Base-by-base conservation (phyloP, 2,888 invertebrate species). In the Thymelicus lineola region DNA sequence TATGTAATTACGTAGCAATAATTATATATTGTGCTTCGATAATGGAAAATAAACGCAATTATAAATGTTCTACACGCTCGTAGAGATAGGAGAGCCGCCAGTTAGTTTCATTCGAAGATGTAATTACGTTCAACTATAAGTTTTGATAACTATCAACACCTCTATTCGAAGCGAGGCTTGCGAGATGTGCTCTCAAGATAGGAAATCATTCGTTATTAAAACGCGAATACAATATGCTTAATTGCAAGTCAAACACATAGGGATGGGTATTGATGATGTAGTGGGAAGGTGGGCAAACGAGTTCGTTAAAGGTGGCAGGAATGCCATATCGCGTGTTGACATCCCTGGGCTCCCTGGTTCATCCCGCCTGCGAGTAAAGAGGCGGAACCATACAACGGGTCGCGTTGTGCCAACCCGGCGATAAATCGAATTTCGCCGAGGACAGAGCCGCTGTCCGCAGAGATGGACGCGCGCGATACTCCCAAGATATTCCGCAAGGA, bases 361-460 rank as follows among this genome's bases (percentile, higher is more conserved):
- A 59, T 73, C 73, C 74, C 71, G 75, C 73, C 73, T 77, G 73
- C 73, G 76, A 76, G 81, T 84, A 85, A 87, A 82, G 86, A 88
- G 85, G 86, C 85, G 86, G 87, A 86, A 87, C 85, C 82, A 77
- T 78, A 90, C 89, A 90, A 88, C 85, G 85, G 82, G 76, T 79
- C 75, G 82, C 89, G 82, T 90, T 90, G 90, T 91, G 82, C 80
- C 73, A 59, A 64, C 74, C 71, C 76, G 72, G 75, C 86, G 81
- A 89, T 92, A 91, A 91, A 91, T 91, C 83, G 86, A 88, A 88
- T 84, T 86, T 82, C 83, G 85, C 89, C 76, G 85, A 84, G 87
- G 91, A 91, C 90, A 88, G 84, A 82, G 79, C 80, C 80, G 82
- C 81, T 82, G 84, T 84, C 84, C 76, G 77, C 75, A 72, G 79